Base-by-base conservation (phyloP, 2,888 invertebrate species). In the Leptothorax acervorum region DNA sequence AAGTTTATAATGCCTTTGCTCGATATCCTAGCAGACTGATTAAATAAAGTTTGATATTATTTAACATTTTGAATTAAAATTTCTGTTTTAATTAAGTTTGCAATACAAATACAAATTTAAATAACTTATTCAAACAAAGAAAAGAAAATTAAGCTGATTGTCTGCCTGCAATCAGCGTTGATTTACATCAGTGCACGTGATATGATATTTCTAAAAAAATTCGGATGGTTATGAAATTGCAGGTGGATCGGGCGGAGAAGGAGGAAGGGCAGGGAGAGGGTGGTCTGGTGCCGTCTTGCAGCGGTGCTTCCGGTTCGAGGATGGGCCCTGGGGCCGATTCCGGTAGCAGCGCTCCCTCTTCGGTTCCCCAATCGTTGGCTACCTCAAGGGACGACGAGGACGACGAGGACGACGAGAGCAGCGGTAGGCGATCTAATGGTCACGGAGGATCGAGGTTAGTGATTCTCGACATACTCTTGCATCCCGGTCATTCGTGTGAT, bases 321-420 rank as follows among this genome's bases (percentile, higher is more conserved):
- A 94, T 94, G 94, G 95, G 94, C 90, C 93, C 93, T 62, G 94
- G 94, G 90, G 93, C 93, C 91, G 94, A 95, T 88, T 95, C 95
- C 85, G 95, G 94, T 86, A 94, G 94, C 92, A 94, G 94, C 89
- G 94, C 94, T 75, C 94, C 93, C 83, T 94, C 95, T 84, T 94
- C 95, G 86, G 94, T 91, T 84, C 93, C 95, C 6, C 95, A 96
- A 31, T 96, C 96, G 23, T 95, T 96, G 89, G 96, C 96, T 83
- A 96, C 96, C 35, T 97, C 97, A 76, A 96, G 96, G 87, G 97
- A 97, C 92, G 97, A 97, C 86, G 96, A 95, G 82, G 95, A 95
- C 87, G 95, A 95, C 86, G 95, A 95, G 66, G 96, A 97, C 89
- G 97, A 97, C 68, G 94, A 94, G 85, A 94, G 94, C 92, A 94